Evolutionary conservation across 2,797 vertebrate species (phyloP), one percentile per base, ranked within the genome.

Genomic region (Lepilemur septentrionalis): DNA sequence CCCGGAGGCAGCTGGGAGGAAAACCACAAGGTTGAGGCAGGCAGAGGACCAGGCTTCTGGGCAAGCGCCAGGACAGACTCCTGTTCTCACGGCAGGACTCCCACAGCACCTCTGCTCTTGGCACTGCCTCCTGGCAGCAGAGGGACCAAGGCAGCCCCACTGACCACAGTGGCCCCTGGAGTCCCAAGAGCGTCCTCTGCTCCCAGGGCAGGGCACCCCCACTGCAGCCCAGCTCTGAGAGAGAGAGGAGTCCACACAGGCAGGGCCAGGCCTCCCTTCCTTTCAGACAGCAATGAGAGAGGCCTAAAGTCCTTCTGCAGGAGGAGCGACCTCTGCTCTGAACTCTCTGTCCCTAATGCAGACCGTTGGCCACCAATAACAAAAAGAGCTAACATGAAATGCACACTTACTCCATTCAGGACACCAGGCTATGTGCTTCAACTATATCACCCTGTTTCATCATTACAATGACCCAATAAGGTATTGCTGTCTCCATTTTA

Each of bases 1-100:
- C 98, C 99, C 98, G 98, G 98, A 0, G 99, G 99, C 98, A 99
- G 97, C 0, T 98, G 0, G 73, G 80, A 86, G 80, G 73, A 87
- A 88, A 95, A 98, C 55, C 92, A 61, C 2, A 5, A 91, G 43
- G 61, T 46, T 95, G 83, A 96, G 80, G 50, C 23, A 25, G n/a
- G 89, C 55, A 38, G 70, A 76, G 75, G 85, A 78, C 35, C 5
- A 10, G 86, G n/a, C 14, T 89, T 43, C 35, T 17, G 4, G 76
- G 43, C 20, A 32, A 38, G 87, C 48, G 20, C 82, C 30, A 5
- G 17, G 17, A 50, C 28, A 65, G 48, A 35, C 48, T 38, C n/a
- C 43, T 61, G 48, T 46, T 63, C 55, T 48, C 52, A 38, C 4
- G 20, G 61, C 52, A n/a, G 70, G 84, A 9, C 14, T n/a, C 65